Percentiles rank a stretch among this genome's conserved stretches.
Conservation (phyloP, 2,888 invertebrate species). For the Endotricha flammealis region DNA sequence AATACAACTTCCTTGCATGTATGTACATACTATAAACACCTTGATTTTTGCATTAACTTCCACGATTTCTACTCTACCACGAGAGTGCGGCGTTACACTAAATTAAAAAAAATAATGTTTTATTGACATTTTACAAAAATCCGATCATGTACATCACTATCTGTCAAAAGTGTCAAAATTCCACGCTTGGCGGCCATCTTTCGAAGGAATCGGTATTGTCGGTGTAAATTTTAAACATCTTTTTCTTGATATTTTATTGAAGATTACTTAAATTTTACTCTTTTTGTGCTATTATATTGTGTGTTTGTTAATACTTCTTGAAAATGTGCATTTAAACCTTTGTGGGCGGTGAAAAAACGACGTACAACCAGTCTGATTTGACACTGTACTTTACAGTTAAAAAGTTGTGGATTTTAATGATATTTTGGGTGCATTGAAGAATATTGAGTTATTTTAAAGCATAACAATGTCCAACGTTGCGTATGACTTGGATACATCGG, state of each 20-base stretch:
- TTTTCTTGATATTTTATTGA: not conserved
- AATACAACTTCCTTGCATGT: too few species aligned
- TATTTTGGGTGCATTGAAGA: not conserved
- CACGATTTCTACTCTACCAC: too few species aligned
- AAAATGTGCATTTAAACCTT: conserved; percentile 3
- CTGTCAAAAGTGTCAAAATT: conserved; percentile 5
- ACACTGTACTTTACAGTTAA: not conserved
- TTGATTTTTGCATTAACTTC: too few species aligned
- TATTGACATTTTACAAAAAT: too few species aligned
- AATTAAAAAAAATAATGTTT: too few species aligned
- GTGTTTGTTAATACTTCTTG: not conserved
- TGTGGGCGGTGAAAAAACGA: not conserved
- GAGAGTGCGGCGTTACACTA: too few species aligned
- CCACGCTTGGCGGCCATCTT: conserved; percentile 20
- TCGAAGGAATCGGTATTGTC: conserved; percentile 13
- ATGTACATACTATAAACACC: too few species aligned
- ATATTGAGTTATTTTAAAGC: conserved; percentile 18
- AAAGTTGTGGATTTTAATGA: conserved; percentile 5
- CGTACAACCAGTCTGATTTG: not conserved
- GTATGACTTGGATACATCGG: conserved; percentile 87
- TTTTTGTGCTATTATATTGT: not conserved
- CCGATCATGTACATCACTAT: not conserved
- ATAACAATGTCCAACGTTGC: conserved; percentile 74
- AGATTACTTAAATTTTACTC: not conserved
- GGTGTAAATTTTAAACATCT: not conserved